Evolutionary conservation across 2,888 invertebrate species (phyloP), one percentile per base, ranked within the genome.

Genomic region (Lepidochrysops patricia): DNA sequence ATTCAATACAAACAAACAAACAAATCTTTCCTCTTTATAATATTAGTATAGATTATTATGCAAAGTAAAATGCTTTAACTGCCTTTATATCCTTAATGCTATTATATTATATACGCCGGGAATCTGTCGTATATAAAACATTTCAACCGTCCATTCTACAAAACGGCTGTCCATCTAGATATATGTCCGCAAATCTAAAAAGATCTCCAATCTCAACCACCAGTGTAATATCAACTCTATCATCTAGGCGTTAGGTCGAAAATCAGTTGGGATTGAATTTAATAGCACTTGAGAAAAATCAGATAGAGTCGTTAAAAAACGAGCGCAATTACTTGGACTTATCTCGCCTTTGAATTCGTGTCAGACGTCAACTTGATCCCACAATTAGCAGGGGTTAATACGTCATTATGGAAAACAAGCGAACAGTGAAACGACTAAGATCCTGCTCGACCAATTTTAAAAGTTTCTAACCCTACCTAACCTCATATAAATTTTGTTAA

Each of bases 121-220:
- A 85, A 87, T 84, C 82, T 77, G 75, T 73, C 72, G 76, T 76
- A 81, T 83, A 84, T 84, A 84, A 86, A 87, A 82, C 79, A 76
- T 71, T 77, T 72, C 80, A 75, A 76, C 72, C 72, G 80, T 80
- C 82, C 84, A 82, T 86, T 82, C 84, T 77, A 82, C 83, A 86
- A 83, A 86, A 87, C 71, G 85, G 77, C 84, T 80, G 87, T 85
- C 87, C 84, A 76, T 79, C 75, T 81, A 84, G 86, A 89, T 84
- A 79, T 81, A 89, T 87, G 80, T 71, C 77, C 75, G 63, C 63
- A 64, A 68, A 69, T 64, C 63, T 65, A 68, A 63, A 63, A 65
- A 64, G 63, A 64, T 63, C 64, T 59, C 49, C 58, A 52, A 29
- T 50, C 25, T 37, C 5, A 50, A 2, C 9, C 9, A 1, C 52